These are phyloP conservation scores for Styela clava DNA, from an alignment of 23 tunicate species.

Conservation along the genomic window DNA sequence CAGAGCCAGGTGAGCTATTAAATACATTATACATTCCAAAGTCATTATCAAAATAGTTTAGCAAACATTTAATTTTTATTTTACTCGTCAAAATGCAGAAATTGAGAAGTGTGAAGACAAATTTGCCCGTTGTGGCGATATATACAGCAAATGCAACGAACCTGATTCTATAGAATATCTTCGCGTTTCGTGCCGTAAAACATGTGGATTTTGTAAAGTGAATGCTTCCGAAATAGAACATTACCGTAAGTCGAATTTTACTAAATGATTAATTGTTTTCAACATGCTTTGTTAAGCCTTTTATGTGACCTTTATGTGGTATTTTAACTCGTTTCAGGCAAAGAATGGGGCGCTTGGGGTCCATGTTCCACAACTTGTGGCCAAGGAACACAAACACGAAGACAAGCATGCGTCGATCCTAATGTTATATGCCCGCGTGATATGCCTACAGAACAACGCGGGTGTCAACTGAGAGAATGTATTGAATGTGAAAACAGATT, in stretches of 20 bases:
- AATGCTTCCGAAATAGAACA: background rate
- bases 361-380: conserved; percentile 24
- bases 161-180: conserved; percentile 27
- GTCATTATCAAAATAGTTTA: too few species aligned
- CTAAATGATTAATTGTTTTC: background rate
- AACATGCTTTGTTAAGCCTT: background rate
- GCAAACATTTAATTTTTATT: too few species aligned
- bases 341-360: conserved; percentile 23
- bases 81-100: too few species aligned
- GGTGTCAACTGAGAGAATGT: conserved; percentile 3
- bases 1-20: background rate
- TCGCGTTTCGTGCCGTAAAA: conserved; percentile 45
- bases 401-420: conserved; percentile 4
- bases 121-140: conserved; percentile 44
- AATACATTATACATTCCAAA: too few species aligned
- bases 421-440: conserved; percentile 4
- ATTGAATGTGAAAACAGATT: background rate
- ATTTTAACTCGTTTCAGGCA: background rate
- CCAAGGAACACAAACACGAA: conserved; percentile 19
- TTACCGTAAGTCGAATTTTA: conserved; percentile 3
- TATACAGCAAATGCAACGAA: conserved; percentile 33
- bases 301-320: background rate
- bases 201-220: conserved; percentile 60
- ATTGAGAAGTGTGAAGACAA: conserved; percentile 50
- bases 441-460: background rate